Evolutionary conservation across 2,113 vertebrate species (phyloP), one percentile per base, ranked within the genome.

Genomic region (Heterochromis multidens): DNA sequence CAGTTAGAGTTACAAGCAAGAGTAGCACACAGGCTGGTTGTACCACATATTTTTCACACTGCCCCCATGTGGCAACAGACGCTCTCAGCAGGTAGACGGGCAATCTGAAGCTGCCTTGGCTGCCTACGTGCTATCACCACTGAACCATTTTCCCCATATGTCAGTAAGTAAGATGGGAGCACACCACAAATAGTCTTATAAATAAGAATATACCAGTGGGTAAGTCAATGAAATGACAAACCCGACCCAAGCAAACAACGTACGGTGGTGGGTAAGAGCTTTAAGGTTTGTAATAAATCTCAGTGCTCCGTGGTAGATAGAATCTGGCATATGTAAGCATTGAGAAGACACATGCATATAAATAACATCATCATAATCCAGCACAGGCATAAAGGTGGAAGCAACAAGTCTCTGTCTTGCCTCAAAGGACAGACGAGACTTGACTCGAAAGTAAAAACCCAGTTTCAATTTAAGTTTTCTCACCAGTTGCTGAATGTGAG

Each of bases 1-100:
- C 13, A 1, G 13, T 17, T 43, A 0, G 35, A 25, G n/a, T 67
- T 67, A 17, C n/a, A n/a, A n/a, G n/a, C n/a, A n/a, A n/a, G n/a
- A n/a, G n/a, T n/a, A n/a, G n/a, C n/a, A n/a, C n/a, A n/a, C n/a
- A n/a, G n/a, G n/a, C n/a, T n/a, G n/a, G n/a, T n/a, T n/a, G n/a
- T n/a, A n/a, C n/a, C n/a, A n/a, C n/a, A n/a, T n/a, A n/a, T n/a
- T n/a, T n/a, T n/a, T n/a, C n/a, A n/a, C n/a, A n/a, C n/a, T n/a
- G 33, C n/a, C 12, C 23, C 6, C 37, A 65, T 65, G 12, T 40
- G 33, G 33, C 33, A 65, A 65, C 12, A 65, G 23, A 67, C 7
- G 23, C 7, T 67, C n/a, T n/a, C 62, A 40, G 35, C 62, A 67
- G 7, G 35, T 67, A 67, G 13, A 40, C 35, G 9, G 12, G n/a